A percentile compares a stretch with the other conserved stretches of the same genome.
Conservation (phyloP, 2,888 invertebrate species). For the Eudemis profundana region DNA sequence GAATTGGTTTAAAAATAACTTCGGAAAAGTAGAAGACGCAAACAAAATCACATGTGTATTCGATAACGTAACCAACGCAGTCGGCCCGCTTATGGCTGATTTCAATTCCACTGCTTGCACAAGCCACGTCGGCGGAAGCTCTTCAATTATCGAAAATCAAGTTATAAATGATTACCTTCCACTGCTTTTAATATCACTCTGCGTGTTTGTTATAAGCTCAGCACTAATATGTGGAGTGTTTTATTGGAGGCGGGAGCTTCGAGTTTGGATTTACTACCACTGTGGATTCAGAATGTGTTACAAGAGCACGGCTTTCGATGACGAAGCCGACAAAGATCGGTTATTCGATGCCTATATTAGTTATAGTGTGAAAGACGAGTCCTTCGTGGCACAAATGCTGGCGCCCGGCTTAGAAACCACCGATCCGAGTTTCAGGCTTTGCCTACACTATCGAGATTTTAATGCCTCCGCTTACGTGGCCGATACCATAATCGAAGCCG, state of each 20-base stretch:
- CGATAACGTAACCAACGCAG: slow-evolving; percentile 89
- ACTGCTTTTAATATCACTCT: slow-evolving; percentile 90
- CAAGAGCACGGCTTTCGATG: slow-evolving; percentile 91
- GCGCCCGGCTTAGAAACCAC: slow-evolving; percentile 94
- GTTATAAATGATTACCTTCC: slow-evolving; percentile 94
- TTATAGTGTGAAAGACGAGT: slow-evolving; percentile 97
- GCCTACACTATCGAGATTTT: slow-evolving; percentile 96
- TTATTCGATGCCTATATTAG: slow-evolving; percentile 98
- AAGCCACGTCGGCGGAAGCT: slow-evolving; percentile 89
- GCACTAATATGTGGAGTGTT: slow-evolving; percentile 91
- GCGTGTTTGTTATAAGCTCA: slow-evolving; percentile 91
- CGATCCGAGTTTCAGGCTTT: slow-evolving; percentile 93
- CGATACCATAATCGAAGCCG: slow-evolving; percentile 96
- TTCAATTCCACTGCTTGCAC: slow-evolving; percentile 92
- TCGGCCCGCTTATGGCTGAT: slow-evolving; percentile 90
- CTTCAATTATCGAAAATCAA: slow-evolving; percentile 89
- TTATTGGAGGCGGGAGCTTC: slow-evolving; percentile 92
- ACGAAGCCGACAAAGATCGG: slow-evolving; percentile 92
- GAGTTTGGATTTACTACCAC: slow-evolving; percentile 94
- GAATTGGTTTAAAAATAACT: slow-evolving; percentile 91
- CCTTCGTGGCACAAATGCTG: slow-evolving; percentile 95
- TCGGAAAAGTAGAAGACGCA: slow-evolving; percentile 92
- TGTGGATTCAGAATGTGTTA: slow-evolving; percentile 95
- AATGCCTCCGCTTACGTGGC: slow-evolving; percentile 95
- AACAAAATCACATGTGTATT: slow-evolving; percentile 90